These are phyloP conservation scores for Clanis bilineata DNA, from an alignment of 2,888 invertebrate genomes.

Conservation along the genomic window DNA sequence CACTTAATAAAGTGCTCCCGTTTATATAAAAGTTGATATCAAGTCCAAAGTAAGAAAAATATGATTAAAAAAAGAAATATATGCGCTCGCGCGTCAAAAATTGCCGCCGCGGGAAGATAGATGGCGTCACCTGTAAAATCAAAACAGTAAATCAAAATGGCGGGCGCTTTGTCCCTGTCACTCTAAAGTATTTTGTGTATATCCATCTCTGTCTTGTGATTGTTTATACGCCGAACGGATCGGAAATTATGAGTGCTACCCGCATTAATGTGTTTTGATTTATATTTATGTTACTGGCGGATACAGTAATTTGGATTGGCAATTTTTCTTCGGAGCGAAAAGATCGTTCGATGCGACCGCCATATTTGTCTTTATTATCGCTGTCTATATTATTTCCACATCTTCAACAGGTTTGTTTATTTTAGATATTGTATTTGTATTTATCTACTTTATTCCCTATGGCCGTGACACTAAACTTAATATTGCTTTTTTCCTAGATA, in stretches of 20 bases:
- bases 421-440: too few species aligned
- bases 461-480: too few species aligned
- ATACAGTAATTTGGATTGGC: slow-evolving; percentile 37
- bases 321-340: slow-evolving; percentile 29
- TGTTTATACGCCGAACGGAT: slow-evolving; percentile 48
- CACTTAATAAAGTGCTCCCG: slow-evolving; percentile 3
- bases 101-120: slow-evolving; percentile 42
- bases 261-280: slow-evolving; percentile 61
- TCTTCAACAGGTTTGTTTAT: background rate
- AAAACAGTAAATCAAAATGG: slow-evolving; percentile 63
- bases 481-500: too few species aligned
- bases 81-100: slow-evolving; percentile 35
- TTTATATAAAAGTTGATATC: slow-evolving; percentile 4
- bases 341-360: background rate
- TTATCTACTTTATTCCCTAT: too few species aligned
- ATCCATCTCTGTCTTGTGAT: slow-evolving; percentile 36
- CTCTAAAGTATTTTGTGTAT: slow-evolving; percentile 10
- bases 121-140: slow-evolving; percentile 52
- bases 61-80: slow-evolving; percentile 15
- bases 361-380: background rate
- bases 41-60: background rate
- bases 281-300: slow-evolving; percentile 48
- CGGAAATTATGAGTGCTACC: slow-evolving; percentile 50
- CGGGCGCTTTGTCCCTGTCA: slow-evolving; percentile 33
- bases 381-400: background rate